These are phyloP conservation scores for Patiria pectinifera DNA, from an alignment of 53 echinoderm and acorn worm genomes.

Conservation along the genomic window DNA sequence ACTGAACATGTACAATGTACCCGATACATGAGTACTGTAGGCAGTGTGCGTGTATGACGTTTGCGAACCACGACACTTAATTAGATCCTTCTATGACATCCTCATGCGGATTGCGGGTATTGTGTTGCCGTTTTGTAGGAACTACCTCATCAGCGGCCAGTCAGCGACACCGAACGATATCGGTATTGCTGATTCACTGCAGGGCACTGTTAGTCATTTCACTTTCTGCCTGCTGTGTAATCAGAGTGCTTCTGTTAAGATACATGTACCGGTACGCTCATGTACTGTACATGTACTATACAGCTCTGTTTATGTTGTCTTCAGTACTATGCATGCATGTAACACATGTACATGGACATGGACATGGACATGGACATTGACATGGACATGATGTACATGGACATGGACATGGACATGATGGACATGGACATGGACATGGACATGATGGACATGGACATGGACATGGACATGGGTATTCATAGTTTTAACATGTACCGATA, in stretches of 20 bases:
- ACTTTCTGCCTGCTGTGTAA: too few relatives aligned
- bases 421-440: too few relatives aligned
- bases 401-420: too few relatives aligned
- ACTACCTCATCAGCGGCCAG: neutral
- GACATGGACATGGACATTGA: too few relatives aligned
- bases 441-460: too few relatives aligned
- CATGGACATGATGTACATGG: too few relatives aligned
- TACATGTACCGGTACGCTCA: neutral
- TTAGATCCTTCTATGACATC: constrained; percentile 6
- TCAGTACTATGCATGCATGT: too few relatives aligned
- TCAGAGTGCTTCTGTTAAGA: too few relatives aligned
- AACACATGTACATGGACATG: too few relatives aligned
- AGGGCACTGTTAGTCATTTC: neutral
- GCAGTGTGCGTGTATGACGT: neutral
- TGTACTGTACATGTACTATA: neutral
- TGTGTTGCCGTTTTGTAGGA: neutral
- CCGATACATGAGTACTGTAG: neutral
- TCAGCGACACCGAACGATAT: neutral
- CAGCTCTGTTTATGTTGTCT: too few relatives aligned
- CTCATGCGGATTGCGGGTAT: neutral
- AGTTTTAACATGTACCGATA: too few relatives aligned
- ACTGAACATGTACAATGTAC: neutral
- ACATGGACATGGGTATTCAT: too few relatives aligned
- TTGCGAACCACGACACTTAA: neutral
- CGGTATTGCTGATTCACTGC: neutral